Evolutionary conservation across 2,797 vertebrate species (phyloP).

Genomic region (Todus mexicanus): DNA sequence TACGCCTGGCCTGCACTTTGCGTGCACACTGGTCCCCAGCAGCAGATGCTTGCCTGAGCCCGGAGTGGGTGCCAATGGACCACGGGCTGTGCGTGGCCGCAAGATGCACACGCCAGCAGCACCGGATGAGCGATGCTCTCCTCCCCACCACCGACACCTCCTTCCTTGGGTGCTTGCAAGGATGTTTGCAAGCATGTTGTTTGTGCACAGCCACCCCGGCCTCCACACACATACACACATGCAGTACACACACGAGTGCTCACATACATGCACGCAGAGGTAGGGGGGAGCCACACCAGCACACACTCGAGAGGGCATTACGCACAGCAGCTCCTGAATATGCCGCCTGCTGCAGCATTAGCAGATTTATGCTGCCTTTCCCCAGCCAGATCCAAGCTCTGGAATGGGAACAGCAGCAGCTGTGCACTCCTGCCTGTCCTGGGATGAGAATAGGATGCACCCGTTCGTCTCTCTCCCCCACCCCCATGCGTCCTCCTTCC

Average conservation of each 20-base stretch:
- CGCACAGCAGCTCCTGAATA: neutral
- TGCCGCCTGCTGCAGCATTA: constrained; percentile 35
- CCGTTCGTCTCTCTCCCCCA: neutral
- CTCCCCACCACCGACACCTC: neutral
- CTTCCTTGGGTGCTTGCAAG: neutral
- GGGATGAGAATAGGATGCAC: constrained; percentile 37
- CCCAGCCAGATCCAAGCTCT: constrained; percentile 10
- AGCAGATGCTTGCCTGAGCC: neutral
- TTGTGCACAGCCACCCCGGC: neutral
- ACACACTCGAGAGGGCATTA: neutral
- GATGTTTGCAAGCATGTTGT: neutral
- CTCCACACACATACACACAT: neutral
- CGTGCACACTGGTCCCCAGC: neutral
- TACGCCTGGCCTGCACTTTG: neutral
- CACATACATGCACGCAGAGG: neutral
- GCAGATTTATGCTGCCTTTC: constrained; percentile 48
- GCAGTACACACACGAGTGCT: neutral
- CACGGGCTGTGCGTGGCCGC: neutral
- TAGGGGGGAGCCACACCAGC: neutral
- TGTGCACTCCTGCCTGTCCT: constrained; percentile 32
- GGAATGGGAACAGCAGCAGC: constrained; percentile 25
- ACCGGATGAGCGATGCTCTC: neutral
- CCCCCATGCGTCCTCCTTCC: constrained; percentile 6
- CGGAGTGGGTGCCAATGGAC: neutral
- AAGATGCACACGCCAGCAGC: neutral